Evolutionary conservation across 2,113 vertebrate genomes (phyloP), one percentile per base, ranked within the genome.

Genomic region (Miniopterus natalensis): DNA sequence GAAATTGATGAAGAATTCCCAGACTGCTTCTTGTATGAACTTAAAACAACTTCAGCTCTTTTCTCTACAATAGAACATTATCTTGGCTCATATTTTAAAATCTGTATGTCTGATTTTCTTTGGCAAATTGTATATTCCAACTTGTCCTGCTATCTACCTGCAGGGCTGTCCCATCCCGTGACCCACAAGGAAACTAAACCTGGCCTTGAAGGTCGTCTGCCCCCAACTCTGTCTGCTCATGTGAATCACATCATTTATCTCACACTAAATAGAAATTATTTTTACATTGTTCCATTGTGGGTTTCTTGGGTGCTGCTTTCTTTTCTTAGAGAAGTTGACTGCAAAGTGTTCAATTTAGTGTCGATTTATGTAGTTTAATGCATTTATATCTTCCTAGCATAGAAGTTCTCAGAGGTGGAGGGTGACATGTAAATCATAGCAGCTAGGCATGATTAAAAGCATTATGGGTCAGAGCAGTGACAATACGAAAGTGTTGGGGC

Each of bases 361-460:
- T 81, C 31, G 21, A 59, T 66, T 83, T 87, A 25, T 47, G 3
- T 70, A 13, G 17, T 23, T 87, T 87, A 87, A 4, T 63, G 17
- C 36, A 31, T 81, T 65, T 71, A 8, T 86, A 20, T 86, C 80
- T 84, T 65, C n/a, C 51, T 70, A 27, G 31, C 31, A 31, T 42
- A 57, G 63, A 90, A 57, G 55, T 79, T 90, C 66, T 95, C 57
- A 53, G 45, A 86, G 49, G n/a, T 93, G 14, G 68, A 47, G 40
- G 47, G 27, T 8, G 45, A 70, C 65, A 47, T 21, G 40, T 73
- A 36, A 88, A 57, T 59, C 61, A 45, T 17, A 31, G 70, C 47
- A 59, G 36, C 65, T 47, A 14, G 61, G 45, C 42, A 6, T 3
- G 7, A 70, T 61, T 23, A 55, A 70, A 66, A 49, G 6, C 40